These are phyloP conservation scores for Agelastica alni DNA, from an alignment of 2,888 invertebrate species.

Conservation along the genomic window DNA sequence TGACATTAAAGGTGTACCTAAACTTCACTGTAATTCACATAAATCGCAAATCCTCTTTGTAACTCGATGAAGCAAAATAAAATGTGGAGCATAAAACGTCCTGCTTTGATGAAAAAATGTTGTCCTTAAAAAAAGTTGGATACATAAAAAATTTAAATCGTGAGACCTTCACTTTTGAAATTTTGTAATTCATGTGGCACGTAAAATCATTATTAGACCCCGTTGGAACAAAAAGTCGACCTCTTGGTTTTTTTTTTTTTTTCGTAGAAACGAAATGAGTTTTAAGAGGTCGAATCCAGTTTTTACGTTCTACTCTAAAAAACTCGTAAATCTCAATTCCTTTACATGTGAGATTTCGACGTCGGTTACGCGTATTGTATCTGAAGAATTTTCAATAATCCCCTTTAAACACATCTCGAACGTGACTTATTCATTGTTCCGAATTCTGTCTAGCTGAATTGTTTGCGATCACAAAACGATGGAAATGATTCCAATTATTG, in stretches of 20 bases:
- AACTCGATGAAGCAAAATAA: too few relatives aligned
- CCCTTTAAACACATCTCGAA: conserved; percentile 7
- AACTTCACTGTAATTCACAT: too few relatives aligned
- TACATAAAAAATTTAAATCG: too few relatives aligned
- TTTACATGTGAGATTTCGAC: conserved; percentile 1
- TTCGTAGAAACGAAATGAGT: background rate
- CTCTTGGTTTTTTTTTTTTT: conserved; percentile 1
- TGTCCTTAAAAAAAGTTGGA: too few relatives aligned
- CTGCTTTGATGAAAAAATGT: too few relatives aligned
- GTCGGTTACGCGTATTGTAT: conserved; percentile 9
- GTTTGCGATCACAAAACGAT: conserved; percentile 4
- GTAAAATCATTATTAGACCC: conserved; percentile 6
- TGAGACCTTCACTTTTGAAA: too few relatives aligned
- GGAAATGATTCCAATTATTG: too few relatives aligned
- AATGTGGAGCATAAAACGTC: too few relatives aligned
- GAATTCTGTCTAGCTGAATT: conserved; percentile 5
- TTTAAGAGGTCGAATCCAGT: conserved; percentile 5
- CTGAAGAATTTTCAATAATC: conserved; percentile 13
- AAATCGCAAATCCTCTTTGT: too few relatives aligned
- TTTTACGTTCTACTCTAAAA: conserved; percentile 9
- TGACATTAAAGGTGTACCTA: too few relatives aligned
- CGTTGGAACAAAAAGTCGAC: background rate
- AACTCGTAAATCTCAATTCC: conserved; percentile 12
- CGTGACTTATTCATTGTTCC: conserved; percentile 5
- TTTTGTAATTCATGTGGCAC: too few relatives aligned